Evolutionary conservation across 2,113 vertebrate species (phyloP), one percentile per base, ranked within the genome.

Genomic region (Cercocebus atys): DNA sequence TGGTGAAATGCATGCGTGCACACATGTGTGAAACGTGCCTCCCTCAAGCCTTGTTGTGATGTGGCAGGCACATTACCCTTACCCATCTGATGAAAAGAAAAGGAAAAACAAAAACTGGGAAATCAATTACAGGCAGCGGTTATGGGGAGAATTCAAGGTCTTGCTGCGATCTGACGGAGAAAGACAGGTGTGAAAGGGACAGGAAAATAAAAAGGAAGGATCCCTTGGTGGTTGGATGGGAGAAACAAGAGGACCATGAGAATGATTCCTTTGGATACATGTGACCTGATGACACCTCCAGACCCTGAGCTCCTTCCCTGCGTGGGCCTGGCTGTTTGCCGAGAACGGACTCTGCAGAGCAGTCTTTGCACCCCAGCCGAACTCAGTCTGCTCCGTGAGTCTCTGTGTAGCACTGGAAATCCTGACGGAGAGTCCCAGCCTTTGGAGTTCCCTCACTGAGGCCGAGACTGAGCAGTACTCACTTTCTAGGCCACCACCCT

Each of bases 321-420:
- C 18, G 47, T 52, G 64, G 93, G 38, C 12, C 32, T 25, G 35
- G 22, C 50, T 50, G 13, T 32, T 66, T 32, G 12, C 88, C 30
- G 23, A 45, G 38, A 38, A 88, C 40, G n/a, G 5, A 38, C 76
- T 73, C 43, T 52, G 30, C 23, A 86, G 92, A 78, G 35, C 50
- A 10, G 5, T 43, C 30, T 80, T 30, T 16, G 25, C 17, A 8
- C n/a, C 3, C 5, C 2, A 6, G n/a, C 27, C 47, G 72, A 64
- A 25, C 1, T 32, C 9, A 13, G 0, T 45, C 20, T 75, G 13
- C 8, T 43, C 5, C 2, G 0, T 45, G 43, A 11, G 10, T 83
- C 61, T 57, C 59, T 30, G 27, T n/a, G 25, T 5, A 6, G 8
- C 0, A 22, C 81, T 66, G 32, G 22, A 85, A 57, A 35, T 16